Percentiles rank a stretch among this genome's conserved stretches.
Conservation (phyloP, 2,113 vertebrate species). For the Callopanchax toddi region DNA sequence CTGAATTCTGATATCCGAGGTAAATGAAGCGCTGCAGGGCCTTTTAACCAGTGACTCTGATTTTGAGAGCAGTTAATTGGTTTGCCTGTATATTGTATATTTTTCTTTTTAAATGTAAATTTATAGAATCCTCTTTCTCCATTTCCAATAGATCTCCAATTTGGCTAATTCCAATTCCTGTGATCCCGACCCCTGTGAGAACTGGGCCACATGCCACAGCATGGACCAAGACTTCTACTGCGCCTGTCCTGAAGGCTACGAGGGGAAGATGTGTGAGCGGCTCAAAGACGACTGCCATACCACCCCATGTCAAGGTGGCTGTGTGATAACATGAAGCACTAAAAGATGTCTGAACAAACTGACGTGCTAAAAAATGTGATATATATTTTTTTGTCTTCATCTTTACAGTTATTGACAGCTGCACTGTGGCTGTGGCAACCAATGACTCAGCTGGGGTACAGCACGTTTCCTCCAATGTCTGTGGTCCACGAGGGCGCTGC, state of each 20-base stretch:
- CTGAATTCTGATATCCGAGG: no score
- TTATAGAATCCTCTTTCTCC: not conserved
- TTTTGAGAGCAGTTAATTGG: no score
- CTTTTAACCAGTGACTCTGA: no score
- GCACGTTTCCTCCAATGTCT: conserved; percentile 86
- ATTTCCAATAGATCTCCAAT: conserved; percentile 77
- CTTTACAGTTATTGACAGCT: conserved; percentile 90
- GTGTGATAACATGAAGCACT: not conserved
- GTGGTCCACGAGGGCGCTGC: conserved; percentile 89
- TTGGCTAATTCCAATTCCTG: conserved; percentile 80
- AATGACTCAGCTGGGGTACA: conserved; percentile 81
- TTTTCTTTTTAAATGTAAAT: no score
- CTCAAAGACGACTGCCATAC: conserved; percentile 87
- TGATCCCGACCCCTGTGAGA: conserved; percentile 90
- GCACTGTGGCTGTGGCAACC: conserved; percentile 86
- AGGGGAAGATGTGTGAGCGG: conserved; percentile 91
- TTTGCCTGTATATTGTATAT: no score
- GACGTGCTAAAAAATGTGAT: no score
- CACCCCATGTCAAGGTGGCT: conserved; percentile 89
- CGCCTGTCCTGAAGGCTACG: conserved; percentile 88
- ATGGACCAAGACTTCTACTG: conserved; percentile 93
- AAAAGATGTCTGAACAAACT: rapidly evolving
- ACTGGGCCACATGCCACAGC: conserved; percentile 88
- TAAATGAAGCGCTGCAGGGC: no score
- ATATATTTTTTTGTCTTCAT: not conserved